These are phyloP conservation scores for Dromaius novaehollandiae DNA, from an alignment of 2,113 vertebrate genomes.

Conservation along the genomic window DNA sequence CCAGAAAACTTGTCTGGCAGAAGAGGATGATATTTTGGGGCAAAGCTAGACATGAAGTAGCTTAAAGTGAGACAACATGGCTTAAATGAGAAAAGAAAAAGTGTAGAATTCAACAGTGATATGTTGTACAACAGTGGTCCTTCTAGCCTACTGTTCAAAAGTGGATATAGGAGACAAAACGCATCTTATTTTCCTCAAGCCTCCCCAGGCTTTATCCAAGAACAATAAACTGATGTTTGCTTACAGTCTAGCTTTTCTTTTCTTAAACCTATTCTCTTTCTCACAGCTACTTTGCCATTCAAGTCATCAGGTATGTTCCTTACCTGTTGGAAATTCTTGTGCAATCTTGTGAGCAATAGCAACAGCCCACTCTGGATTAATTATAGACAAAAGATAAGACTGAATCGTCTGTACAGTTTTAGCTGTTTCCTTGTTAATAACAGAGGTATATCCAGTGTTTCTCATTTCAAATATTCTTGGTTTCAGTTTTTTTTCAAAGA, in stretches of 20 bases:
- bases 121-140: not conserved
- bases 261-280: not conserved
- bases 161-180: not conserved
- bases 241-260: not conserved
- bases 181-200: not conserved
- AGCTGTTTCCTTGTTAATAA: constrained; percentile 78
- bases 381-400: constrained; percentile 86
- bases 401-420: constrained; percentile 83
- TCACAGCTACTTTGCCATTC: not conserved
- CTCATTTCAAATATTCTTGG: constrained; percentile 83
- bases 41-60: not conserved
- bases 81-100: not conserved
- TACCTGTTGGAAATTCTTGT: constrained; percentile 92
- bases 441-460: constrained; percentile 61
- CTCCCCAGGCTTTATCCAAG: not conserved
- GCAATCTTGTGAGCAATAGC: constrained; percentile 90
- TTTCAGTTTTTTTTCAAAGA: constrained; percentile 90
- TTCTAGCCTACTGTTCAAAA: not conserved
- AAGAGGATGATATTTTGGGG: not conserved
- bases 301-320: not conserved
- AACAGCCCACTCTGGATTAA: constrained; percentile 90
- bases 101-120: not conserved
- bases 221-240: not conserved
- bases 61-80: not conserved
- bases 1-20: not conserved